Evolutionary conservation across 1,140 invertebrate genomes (phyloP), one percentile per base, ranked within the genome.

Genomic region (Saccostrea cuccullata): DNA sequence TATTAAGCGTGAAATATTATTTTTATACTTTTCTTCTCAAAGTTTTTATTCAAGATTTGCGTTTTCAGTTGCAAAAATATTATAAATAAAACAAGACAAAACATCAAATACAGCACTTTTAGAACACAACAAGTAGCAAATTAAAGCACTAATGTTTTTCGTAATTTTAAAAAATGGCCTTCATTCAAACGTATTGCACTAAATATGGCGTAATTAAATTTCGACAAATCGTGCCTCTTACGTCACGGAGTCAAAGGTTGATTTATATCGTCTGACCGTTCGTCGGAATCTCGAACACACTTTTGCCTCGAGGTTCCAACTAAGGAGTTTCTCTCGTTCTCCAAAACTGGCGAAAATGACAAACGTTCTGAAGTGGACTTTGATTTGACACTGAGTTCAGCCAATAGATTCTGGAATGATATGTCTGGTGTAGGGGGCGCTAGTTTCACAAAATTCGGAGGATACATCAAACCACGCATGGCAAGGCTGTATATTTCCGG

Each of bases 361-460:
- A 77, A 36, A 12, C 70, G 70, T 13, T 77, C 70, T 30, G 70
- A 26, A 77, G 13, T 77, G 12, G 70, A 23, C 12, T 77, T 77
- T 77, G 70, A 77, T 77, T 77, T 77, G 70, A 36, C 70, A 36
- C 70, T 77, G 26, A 94, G 93, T 90, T 97, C 98, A 11, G 97
- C 97, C 86, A 98, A 94, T 0, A 98, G 95, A 36, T 96, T 97
- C 93, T 98, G 98, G 94, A 98, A 98, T 26, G 98, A 97, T n/a
- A 96, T 96, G 26, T 77, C 70, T 0, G 92, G 92, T n/a, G 94
- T 93, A 4, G 93, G 92, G 13, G 90, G 77, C 67, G 89, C 89
- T n/a, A 89, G 73, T 93, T 94, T 83, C 91, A 94, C 87, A 60
- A 77, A 77, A 17, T 60, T 64, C 86, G 70, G 86, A 86, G 89